Evolutionary conservation across 2,888 invertebrate species (phyloP).

Genomic region (Escarpia spicata): DNA sequence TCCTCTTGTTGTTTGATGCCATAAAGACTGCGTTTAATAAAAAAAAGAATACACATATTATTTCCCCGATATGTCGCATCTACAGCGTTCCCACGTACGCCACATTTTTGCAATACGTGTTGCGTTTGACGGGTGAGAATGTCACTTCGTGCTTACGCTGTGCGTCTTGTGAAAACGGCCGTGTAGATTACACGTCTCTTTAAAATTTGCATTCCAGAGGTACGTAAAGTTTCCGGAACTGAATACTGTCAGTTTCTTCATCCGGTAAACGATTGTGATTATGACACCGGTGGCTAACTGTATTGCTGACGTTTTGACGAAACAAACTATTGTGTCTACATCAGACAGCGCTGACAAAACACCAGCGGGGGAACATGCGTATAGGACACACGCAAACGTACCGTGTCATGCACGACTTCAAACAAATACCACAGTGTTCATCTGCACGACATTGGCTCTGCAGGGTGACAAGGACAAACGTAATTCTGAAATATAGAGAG

Average conservation of each 20-base stretch:
- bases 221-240: not conserved
- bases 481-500: not conserved
- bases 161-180: not conserved
- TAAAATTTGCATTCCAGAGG: not conserved
- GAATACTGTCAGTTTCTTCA: not conserved
- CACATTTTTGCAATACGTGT: not conserved
- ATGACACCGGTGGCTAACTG: not conserved
- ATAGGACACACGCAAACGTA: not conserved
- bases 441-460: not conserved
- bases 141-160: not conserved
- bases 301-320: not conserved
- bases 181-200: not conserved
- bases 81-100: not conserved
- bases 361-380: not conserved
- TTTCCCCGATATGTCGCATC: not conserved
- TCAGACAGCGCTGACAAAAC: not conserved
- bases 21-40: not conserved
- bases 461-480: not conserved
- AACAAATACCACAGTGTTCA: not conserved
- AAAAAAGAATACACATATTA: not conserved
- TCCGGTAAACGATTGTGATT: slow-evolving; percentile 1
- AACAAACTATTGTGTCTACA: not conserved
- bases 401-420: not conserved
- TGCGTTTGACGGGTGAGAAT: not conserved
- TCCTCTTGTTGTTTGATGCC: not conserved